phyloP scores from a whole-genome alignment of 2,113 vertebrate genomes.

The Hassar affinis region DNA sequence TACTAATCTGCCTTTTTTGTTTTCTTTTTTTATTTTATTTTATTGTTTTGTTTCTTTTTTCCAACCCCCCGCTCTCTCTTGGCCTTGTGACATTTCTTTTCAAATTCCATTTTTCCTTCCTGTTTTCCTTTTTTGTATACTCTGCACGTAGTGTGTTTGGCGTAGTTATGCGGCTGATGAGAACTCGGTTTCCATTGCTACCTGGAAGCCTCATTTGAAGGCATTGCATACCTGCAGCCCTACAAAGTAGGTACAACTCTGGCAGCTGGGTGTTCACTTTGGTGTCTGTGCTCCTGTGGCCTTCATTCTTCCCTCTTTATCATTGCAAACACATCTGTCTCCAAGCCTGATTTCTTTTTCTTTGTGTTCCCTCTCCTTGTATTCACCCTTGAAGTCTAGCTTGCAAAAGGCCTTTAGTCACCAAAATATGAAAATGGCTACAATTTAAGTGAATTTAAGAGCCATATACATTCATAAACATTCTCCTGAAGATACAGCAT shows the following conservation, averaged over 20 bases:
- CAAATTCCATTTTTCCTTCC: slow-evolving; percentile 49
- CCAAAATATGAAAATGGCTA: slow-evolving; percentile 54
- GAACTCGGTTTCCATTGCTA: slow-evolving; percentile 99
- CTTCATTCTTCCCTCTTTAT: slow-evolving; percentile 51
- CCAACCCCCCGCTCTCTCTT: slow-evolving; percentile 68
- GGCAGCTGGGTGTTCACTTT: slow-evolving; percentile 76
- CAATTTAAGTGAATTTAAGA: slow-evolving; percentile 18
- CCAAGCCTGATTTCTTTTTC: slow-evolving; percentile 32
- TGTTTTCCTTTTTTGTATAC: slow-evolving; percentile 71
- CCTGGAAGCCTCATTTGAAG: slow-evolving; percentile 99
- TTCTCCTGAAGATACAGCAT: slow-evolving; percentile 9
- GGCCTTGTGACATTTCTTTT: slow-evolving; percentile 57
- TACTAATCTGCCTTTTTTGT: slow-evolving; percentile 76
- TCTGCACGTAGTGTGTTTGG: slow-evolving; percentile 96
- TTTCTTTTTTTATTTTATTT: slow-evolving; percentile 50
- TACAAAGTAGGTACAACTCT: slow-evolving; percentile 95
- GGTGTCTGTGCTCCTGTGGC: slow-evolving; percentile 68
- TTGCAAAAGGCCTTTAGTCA: slow-evolving; percentile 24
- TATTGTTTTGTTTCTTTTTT: slow-evolving; percentile 58
- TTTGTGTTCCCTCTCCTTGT: slow-evolving; percentile 15
- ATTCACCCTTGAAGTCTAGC: slow-evolving; percentile 23
- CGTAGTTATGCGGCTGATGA: slow-evolving; percentile 99
- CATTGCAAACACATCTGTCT: slow-evolving; percentile 29
- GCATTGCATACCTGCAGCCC: slow-evolving; percentile 99
- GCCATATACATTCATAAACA: slow-evolving; percentile 26